Evolutionary conservation across 2,797 vertebrate genomes (phyloP).

Genomic region (Octomys mimax): DNA sequence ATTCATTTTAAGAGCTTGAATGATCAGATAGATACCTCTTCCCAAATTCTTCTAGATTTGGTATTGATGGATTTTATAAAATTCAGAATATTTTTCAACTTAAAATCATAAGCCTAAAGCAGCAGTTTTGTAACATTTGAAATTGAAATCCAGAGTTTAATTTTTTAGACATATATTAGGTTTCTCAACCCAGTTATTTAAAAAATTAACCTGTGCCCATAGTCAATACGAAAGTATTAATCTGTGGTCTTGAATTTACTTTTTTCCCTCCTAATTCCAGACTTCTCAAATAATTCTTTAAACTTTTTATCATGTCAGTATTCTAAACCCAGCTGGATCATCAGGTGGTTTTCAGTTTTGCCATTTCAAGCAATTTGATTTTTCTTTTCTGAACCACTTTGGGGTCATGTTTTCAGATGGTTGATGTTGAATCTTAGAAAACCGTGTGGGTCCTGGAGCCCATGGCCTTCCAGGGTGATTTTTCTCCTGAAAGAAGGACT

Average conservation of each 20-base stretch:
- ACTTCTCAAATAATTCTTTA: background rate
- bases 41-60: constrained; percentile 22
- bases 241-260: background rate
- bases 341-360: background rate
- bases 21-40: constrained; percentile 47
- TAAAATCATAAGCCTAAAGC: constrained; percentile 30
- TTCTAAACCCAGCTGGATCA: background rate
- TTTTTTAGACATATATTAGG: background rate
- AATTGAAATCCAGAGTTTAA: constrained; percentile 38
- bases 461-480: background rate
- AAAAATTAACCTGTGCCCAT: constrained; percentile 5
- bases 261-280: background rate
- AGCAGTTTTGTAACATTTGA: constrained; percentile 44
- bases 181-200: constrained; percentile 39
- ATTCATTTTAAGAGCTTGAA: constrained; percentile 50
- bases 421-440: background rate
- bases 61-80: constrained; percentile 44
- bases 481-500: background rate
- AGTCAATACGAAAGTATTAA: background rate
- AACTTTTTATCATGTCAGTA: background rate
- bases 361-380: background rate
- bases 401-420: background rate
- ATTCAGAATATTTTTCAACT: constrained; percentile 25
- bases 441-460: background rate
- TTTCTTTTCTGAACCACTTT: background rate